phyloP scores from a whole-genome alignment of 2,113 vertebrate species.

The Poecile atricapillus region DNA sequence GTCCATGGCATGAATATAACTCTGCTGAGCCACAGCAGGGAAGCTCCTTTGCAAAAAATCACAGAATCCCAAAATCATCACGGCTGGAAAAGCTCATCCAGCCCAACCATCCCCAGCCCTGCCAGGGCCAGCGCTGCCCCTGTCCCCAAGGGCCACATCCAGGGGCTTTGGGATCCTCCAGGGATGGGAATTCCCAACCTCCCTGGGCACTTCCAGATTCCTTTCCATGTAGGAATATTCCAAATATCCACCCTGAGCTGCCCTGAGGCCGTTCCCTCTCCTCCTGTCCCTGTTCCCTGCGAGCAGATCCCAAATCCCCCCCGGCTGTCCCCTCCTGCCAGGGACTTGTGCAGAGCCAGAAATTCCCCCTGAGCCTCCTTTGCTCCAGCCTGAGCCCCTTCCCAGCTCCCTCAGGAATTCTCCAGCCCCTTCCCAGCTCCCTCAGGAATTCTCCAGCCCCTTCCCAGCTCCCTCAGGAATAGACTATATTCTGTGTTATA shows the following conservation, averaged over 20 bases:
- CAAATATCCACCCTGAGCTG: background rate
- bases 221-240: background rate
- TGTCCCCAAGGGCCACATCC: background rate
- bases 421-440: too few relatives aligned
- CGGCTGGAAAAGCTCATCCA: accelerated
- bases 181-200: background rate
- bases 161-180: background rate
- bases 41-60: background rate
- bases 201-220: background rate
- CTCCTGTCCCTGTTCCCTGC: background rate
- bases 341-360: background rate
- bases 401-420: background rate
- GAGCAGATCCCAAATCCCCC: background rate
- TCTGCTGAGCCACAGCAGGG: background rate
- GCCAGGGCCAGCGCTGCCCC: accelerated
- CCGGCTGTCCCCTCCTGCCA: background rate
- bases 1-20: background rate
- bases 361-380: background rate
- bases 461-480: background rate
- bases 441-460: background rate
- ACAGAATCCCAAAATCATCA: background rate
- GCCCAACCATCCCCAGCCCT: background rate
- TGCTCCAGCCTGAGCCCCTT: background rate
- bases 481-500: too few relatives aligned
- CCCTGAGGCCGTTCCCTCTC: background rate